A percentile compares a stretch with the other conserved stretches of the same genome.
Evolutionary conservation across 2,888 invertebrate species (phyloP).

Genomic region (Acleris laterana): DNA sequence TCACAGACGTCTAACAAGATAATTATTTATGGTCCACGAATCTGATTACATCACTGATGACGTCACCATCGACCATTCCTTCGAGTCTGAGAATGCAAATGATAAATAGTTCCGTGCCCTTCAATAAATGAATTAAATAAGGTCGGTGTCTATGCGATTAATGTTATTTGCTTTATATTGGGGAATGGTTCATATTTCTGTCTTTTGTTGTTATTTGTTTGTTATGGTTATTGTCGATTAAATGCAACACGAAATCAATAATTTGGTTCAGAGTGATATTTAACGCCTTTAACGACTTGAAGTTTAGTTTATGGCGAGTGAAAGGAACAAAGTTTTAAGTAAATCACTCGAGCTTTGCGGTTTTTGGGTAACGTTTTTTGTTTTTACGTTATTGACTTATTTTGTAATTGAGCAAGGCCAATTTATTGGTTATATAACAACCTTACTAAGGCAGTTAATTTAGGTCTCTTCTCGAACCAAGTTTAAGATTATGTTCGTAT

Average conservation of each 20-base stretch:
- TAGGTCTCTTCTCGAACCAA: too few relatives aligned
- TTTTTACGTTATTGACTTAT: too few relatives aligned
- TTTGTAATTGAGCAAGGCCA: too few relatives aligned
- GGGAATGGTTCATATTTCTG: conserved; percentile 25
- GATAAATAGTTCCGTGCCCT: conserved; percentile 70
- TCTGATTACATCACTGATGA: conserved; percentile 76
- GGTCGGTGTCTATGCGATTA: conserved; percentile 26
- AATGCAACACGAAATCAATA: not conserved
- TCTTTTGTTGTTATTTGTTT: conserved; percentile 3
- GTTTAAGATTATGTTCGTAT: too few relatives aligned
- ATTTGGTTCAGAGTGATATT: not conserved
- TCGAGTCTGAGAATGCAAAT: conserved; percentile 52
- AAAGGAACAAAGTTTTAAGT: too few relatives aligned
- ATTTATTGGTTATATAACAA: too few relatives aligned
- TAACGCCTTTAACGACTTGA: too few relatives aligned
- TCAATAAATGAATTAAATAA: conserved; percentile 55
- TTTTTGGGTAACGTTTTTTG: too few relatives aligned
- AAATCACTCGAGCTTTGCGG: too few relatives aligned
- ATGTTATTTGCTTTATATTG: conserved; percentile 35
- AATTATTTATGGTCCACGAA: conserved; percentile 40
- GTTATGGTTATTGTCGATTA: not conserved
- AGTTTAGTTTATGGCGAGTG: too few relatives aligned
- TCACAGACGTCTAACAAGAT: conserved; percentile 37
- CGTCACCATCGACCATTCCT: conserved; percentile 66
- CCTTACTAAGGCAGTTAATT: too few relatives aligned